A percentile compares a stretch with the other conserved stretches of the same genome.
Evolutionary conservation across 2,113 vertebrate species (phyloP).

Genomic region (Gopherus evgoodei): DNA sequence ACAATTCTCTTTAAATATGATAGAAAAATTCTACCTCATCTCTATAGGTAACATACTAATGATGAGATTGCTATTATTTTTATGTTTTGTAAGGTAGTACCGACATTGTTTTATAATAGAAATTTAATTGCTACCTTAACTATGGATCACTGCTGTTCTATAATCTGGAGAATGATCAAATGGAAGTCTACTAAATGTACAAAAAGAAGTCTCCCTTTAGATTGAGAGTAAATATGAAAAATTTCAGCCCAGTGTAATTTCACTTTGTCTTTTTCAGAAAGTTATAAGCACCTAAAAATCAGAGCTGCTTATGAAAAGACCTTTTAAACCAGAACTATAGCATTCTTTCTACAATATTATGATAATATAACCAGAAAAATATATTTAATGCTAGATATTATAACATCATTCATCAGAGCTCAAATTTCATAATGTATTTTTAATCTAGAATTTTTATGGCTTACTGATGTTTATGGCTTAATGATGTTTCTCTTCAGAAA

Average conservation of each 20-base stretch:
- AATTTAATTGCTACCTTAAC: not conserved
- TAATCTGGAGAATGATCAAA: too few species aligned
- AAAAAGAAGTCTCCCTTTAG: not conserved
- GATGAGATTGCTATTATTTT: not conserved
- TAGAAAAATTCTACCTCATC: not conserved
- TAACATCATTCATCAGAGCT: not conserved
- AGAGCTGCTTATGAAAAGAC: not conserved
- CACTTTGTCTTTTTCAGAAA: slow-evolving; percentile 24
- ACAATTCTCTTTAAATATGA: not conserved
- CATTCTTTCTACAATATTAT: not conserved
- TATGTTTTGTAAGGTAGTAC: not conserved
- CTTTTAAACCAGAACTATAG: slow-evolving; percentile 1
- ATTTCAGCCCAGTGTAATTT: not conserved
- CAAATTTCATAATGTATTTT: not conserved
- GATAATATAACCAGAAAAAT: not conserved
- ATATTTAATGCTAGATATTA: not conserved
- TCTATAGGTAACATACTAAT: not conserved
- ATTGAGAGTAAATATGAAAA: not conserved
- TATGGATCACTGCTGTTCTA: not conserved
- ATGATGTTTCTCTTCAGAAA: not conserved
- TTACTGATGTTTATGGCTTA: not conserved
- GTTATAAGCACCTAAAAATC: slow-evolving; percentile 1
- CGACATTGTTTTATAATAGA: not conserved
- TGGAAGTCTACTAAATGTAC: too few species aligned
- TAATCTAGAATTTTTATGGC: not conserved